Percentiles rank a stretch among this genome's conserved stretches.
Evolutionary conservation across 2,113 vertebrate genomes (phyloP).

Genomic region (Neolamprologus caudopunctatus): DNA sequence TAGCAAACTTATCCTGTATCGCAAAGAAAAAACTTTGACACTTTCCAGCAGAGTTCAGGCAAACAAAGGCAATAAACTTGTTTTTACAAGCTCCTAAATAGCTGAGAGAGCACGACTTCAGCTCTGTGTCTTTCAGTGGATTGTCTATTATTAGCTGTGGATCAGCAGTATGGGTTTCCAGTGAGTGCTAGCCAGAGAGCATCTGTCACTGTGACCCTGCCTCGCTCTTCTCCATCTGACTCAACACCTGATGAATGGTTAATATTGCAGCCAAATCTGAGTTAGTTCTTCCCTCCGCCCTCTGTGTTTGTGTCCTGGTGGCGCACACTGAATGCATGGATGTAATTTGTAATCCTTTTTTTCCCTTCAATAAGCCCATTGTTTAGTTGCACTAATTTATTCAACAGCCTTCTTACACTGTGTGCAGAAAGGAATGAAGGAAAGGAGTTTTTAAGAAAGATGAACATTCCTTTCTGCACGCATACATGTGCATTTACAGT

Average conservation of each 20-base stretch:
- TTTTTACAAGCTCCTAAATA: conserved; percentile 19
- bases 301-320: neutral
- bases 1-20: neutral
- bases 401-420: neutral
- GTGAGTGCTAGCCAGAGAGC: conserved; percentile 29
- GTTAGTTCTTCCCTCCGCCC: neutral
- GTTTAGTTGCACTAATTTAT: neutral
- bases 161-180: conserved; percentile 41
- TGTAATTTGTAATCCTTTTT: neutral
- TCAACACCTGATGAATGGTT: conserved; percentile 29
- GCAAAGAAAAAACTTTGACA: neutral
- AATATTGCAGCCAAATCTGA: neutral
- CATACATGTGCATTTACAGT: neutral
- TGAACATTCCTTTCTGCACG: neutral
- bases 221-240: conserved; percentile 13
- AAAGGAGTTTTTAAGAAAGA: neutral
- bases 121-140: neutral
- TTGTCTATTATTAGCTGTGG: conserved; percentile 39
- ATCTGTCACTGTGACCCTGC: conserved; percentile 29
- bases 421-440: neutral
- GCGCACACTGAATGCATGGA: neutral
- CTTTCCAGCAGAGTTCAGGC: neutral
- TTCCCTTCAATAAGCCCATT: neutral
- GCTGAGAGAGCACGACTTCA: conserved; percentile 6
- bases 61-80: neutral